Evolutionary conservation across 2,113 vertebrate genomes (phyloP).

Genomic region (Dascyllus trimaculatus): DNA sequence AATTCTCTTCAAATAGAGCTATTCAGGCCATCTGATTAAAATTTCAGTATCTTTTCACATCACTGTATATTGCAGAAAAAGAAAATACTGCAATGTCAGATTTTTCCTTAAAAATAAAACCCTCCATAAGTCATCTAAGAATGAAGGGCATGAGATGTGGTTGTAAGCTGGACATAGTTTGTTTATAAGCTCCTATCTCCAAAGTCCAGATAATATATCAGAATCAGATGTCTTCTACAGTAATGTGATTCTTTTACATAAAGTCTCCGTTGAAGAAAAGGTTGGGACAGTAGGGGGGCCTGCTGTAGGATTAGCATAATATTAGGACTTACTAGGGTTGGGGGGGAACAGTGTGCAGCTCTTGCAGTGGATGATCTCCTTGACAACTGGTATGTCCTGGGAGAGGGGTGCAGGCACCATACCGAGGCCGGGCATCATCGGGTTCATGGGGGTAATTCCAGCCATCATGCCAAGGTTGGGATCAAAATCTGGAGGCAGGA

Average conservation of each 20-base stretch:
- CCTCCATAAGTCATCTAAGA: too few relatives aligned
- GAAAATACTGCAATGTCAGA: too few relatives aligned
- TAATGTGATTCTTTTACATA: not conserved
- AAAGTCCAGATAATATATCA: not conserved
- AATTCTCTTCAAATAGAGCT: too few relatives aligned
- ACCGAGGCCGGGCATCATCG: slow-evolving; percentile 93
- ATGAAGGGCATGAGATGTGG: not conserved
- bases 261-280: not conserved
- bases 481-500: slow-evolving; percentile 88
- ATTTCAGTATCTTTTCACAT: too few relatives aligned
- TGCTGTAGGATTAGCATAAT: not conserved
- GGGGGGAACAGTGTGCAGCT: slow-evolving; percentile 97
- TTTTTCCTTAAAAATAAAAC: too few relatives aligned
- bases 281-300: not conserved
- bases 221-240: not conserved
- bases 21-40: too few relatives aligned
- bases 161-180: not conserved
- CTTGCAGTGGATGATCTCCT: slow-evolving; percentile 99
- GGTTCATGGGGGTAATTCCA: slow-evolving; percentile 93
- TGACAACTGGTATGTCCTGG: slow-evolving; percentile 91
- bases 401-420: slow-evolving; percentile 91
- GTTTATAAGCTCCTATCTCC: not conserved
- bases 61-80: too few relatives aligned
- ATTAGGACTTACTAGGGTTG: slow-evolving; percentile 91
- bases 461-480: slow-evolving; percentile 94